Evolutionary conservation across 2,888 invertebrate species (phyloP).

Genomic region (Parelbella ahira): DNA sequence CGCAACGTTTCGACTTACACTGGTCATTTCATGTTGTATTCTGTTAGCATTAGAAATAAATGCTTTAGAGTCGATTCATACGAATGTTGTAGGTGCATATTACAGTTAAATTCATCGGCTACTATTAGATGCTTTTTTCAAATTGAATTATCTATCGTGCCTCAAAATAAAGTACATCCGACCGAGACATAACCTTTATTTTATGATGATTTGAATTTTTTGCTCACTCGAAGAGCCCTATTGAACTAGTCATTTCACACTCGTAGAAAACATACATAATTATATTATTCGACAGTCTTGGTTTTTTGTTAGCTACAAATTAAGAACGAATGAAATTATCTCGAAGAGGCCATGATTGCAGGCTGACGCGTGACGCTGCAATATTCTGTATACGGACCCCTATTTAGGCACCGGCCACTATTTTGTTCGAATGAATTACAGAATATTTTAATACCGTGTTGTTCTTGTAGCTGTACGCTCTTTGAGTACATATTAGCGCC

Average conservation of each 20-base stretch:
- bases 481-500: no score
- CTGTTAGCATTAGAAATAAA: no score
- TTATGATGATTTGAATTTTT: constrained; percentile 47
- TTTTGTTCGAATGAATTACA: background rate
- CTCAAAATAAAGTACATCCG: background rate
- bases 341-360: constrained; percentile 70
- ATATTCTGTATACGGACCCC: constrained; percentile 34
- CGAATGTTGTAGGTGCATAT: no score
- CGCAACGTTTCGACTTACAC: no score
- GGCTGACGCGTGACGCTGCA: constrained; percentile 58
- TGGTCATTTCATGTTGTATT: no score
- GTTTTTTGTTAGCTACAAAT: constrained; percentile 71
- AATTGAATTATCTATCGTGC: background rate
- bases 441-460: no score
- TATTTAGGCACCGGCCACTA: constrained; percentile 27
- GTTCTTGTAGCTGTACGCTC: no score
- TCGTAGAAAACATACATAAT: constrained; percentile 70
- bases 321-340: constrained; percentile 72
- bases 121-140: no score
- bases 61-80: no score
- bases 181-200: constrained; percentile 30
- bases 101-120: no score
- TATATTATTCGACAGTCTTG: constrained; percentile 65
- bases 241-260: constrained; percentile 75
- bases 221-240: constrained; percentile 41